phyloP scores from a whole-genome alignment of 1,140 invertebrate species.

The Drosophila guanche region DNA sequence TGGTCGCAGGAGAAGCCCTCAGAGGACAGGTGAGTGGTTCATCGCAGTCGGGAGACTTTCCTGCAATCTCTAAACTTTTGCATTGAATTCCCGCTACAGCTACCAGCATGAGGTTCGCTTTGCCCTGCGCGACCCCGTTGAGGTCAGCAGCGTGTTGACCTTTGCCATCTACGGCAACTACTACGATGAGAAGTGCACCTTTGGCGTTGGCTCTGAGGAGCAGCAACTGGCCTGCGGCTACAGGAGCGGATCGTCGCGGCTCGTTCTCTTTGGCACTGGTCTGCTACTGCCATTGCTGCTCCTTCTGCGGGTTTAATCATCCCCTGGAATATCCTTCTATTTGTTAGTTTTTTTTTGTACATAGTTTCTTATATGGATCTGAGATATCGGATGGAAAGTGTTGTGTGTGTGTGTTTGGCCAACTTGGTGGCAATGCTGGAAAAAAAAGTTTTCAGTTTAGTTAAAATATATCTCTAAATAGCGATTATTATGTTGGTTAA shows the following conservation, averaged over 20 bases:
- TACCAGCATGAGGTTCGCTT: constrained; percentile 37
- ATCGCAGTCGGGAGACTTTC: too few relatives aligned
- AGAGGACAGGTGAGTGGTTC: constrained; percentile 22
- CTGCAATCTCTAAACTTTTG: background rate
- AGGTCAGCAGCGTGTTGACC: constrained; percentile 56
- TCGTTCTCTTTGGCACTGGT: background rate
- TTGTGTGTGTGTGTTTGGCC: too few relatives aligned
- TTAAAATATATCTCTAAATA: too few relatives aligned
- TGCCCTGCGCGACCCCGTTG: constrained; percentile 9
- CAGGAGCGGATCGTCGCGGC: background rate
- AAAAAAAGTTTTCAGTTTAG: too few relatives aligned
- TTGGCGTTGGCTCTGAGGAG: constrained; percentile 8
- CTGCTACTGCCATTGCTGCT: constrained; percentile 4
- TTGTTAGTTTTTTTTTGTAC: too few relatives aligned
- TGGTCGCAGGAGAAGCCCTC: constrained; percentile 30
- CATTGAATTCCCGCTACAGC: constrained; percentile 16
- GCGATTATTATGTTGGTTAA: too few relatives aligned
- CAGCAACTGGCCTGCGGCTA: constrained; percentile 50
- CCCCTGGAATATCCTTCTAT: too few relatives aligned
- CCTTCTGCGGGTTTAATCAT: background rate
- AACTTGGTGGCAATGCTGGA: too few relatives aligned
- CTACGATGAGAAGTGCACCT: constrained; percentile 59
- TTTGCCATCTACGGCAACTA: constrained; percentile 78
- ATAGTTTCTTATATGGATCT: too few relatives aligned
- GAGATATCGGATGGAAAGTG: too few relatives aligned